phyloP scores from a whole-genome alignment of 2,113 vertebrate genomes.

The Prunella himalayana region DNA sequence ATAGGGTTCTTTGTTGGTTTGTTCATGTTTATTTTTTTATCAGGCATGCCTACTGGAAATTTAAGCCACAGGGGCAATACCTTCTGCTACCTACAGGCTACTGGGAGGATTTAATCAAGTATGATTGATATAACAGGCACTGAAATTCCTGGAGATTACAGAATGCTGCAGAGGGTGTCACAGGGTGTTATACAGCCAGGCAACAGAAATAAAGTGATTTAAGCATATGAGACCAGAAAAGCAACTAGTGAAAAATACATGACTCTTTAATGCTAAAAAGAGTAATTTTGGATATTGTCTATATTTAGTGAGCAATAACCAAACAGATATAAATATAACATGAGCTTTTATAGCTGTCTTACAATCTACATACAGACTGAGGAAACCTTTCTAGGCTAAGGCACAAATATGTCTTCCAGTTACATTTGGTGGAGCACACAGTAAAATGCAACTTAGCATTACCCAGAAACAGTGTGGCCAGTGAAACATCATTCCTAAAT shows the following conservation, averaged over 20 bases:
- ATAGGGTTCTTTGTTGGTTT: not conserved
- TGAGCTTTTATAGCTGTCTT: not conserved
- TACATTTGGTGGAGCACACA: not conserved
- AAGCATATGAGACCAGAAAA: not conserved
- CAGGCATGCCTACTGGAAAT: not conserved
- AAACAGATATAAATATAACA: not conserved
- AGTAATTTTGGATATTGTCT: not conserved
- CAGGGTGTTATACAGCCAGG: not conserved
- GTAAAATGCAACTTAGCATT: not conserved
- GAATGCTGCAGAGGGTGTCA: not conserved
- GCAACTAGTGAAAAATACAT: not conserved
- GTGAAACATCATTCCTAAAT: not conserved
- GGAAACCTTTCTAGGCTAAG: not conserved
- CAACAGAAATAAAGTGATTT: not conserved
- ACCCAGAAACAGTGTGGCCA: not conserved
- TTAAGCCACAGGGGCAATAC: not conserved
- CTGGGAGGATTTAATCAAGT: not conserved
- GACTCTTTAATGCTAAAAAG: not conserved
- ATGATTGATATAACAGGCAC: not conserved
- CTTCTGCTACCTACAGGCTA: not conserved
- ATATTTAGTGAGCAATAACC: not conserved
- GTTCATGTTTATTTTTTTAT: not conserved
- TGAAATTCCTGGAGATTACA: not conserved
- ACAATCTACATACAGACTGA: not conserved
- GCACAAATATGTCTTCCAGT: not conserved